These are phyloP conservation scores for Fundulus diaphanus DNA, from an alignment of 2,797 vertebrate genomes.

Conservation along the genomic window DNA sequence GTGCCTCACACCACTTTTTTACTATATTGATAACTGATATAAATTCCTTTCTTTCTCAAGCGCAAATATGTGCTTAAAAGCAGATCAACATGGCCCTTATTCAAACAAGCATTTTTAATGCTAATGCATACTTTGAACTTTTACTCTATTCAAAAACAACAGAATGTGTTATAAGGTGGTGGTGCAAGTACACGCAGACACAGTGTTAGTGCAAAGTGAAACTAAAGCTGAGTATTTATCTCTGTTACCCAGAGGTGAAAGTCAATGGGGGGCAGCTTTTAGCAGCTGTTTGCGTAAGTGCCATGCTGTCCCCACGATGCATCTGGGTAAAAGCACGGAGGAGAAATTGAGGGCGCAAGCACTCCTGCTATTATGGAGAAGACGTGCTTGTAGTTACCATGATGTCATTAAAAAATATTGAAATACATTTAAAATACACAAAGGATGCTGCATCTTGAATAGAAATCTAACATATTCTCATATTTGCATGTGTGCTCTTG, in stretches of 20 bases:
- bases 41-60: slow-evolving; percentile 12
- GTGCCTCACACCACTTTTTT: slow-evolving; percentile 50
- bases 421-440: slow-evolving; percentile 21
- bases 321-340: slow-evolving; percentile 60
- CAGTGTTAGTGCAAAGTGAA: slow-evolving; percentile 31
- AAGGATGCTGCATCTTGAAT: slow-evolving; percentile 4
- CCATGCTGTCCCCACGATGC: slow-evolving; percentile 46
- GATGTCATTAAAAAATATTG: slow-evolving; percentile 40
- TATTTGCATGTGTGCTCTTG: no score
- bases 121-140: slow-evolving; percentile 15
- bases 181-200: slow-evolving; percentile 29
- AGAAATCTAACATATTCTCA: no score
- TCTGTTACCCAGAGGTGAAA: slow-evolving; percentile 69
- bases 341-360: slow-evolving; percentile 61
- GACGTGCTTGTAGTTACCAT: slow-evolving; percentile 38
- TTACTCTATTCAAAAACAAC: slow-evolving; percentile 17
- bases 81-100: slow-evolving; percentile 50
- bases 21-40: slow-evolving; percentile 56
- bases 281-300: slow-evolving; percentile 70
- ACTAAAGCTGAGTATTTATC: slow-evolving; percentile 68
- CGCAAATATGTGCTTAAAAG: slow-evolving; percentile 52
- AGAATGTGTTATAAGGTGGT: slow-evolving; percentile 8
- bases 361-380: slow-evolving; percentile 52
- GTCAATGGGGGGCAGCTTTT: slow-evolving; percentile 74
- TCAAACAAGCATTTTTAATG: slow-evolving; percentile 38